Conservation (phyloP, 2,113 vertebrate genomes). For the Chlorocebus sabaeus region DNA sequence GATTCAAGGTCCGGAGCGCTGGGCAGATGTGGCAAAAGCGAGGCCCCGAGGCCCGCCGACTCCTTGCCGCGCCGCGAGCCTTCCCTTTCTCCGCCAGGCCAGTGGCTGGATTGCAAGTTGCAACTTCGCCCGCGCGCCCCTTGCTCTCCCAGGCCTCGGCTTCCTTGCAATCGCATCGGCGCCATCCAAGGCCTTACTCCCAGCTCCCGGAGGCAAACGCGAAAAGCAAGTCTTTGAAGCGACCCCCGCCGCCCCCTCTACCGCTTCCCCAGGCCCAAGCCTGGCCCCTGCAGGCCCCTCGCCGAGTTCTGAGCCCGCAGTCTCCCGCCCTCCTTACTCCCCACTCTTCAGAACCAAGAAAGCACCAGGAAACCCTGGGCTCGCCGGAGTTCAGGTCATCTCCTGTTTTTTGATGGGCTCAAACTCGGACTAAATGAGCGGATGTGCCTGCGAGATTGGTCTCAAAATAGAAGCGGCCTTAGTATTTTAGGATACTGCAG, state of each 20-base stretch:
- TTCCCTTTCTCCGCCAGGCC: too few relatives aligned
- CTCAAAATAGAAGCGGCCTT: slow-evolving; percentile 94
- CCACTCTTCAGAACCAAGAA: slow-evolving; percentile 59
- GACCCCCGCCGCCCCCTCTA: too few relatives aligned
- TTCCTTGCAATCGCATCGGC: background rate
- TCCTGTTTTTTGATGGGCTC: slow-evolving; percentile 95
- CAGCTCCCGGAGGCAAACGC: background rate
- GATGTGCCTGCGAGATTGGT: slow-evolving; percentile 95
- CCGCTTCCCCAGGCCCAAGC: background rate
- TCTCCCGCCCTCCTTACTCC: background rate
- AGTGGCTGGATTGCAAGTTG: background rate
- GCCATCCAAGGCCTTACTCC: background rate
- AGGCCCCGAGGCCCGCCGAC: rapidly evolving
- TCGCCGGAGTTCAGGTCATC: slow-evolving; percentile 88
- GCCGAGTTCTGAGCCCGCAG: background rate
- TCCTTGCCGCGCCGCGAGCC: rapidly evolving
- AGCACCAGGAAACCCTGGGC: slow-evolving; percentile 85
- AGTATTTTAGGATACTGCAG: slow-evolving; percentile 99
- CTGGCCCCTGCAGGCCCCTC: background rate
- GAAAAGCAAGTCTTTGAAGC: background rate
- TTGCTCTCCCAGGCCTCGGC: background rate
- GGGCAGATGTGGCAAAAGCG: rapidly evolving
- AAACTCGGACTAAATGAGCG: slow-evolving; percentile 95
- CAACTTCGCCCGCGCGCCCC: too few relatives aligned
- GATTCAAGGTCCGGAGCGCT: rapidly evolving